These are phyloP conservation scores for Iguana delicatissima DNA, from an alignment of 2,797 vertebrate genomes.

Conservation along the genomic window DNA sequence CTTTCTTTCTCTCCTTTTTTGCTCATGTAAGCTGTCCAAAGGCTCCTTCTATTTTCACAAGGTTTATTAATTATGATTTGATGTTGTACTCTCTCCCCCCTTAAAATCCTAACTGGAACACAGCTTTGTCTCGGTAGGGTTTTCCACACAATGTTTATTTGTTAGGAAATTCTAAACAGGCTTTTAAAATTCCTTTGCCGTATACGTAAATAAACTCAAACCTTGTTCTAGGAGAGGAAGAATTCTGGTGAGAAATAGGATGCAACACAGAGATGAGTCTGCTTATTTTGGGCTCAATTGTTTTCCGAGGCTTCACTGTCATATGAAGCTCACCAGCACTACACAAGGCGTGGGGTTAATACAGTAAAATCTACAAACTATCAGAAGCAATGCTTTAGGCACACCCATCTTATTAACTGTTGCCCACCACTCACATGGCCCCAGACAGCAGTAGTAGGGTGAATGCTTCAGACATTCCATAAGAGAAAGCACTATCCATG, in stretches of 20 bases:
- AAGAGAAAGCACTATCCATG: no score
- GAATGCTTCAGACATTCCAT: no score
- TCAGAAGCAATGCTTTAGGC: no score
- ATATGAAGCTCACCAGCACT: constrained; percentile 18
- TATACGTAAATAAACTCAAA: neutral
- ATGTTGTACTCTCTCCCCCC: neutral
- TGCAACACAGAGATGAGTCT: neutral
- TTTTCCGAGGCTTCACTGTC: neutral
- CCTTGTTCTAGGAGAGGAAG: constrained; percentile 8
- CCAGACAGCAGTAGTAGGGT: no score
- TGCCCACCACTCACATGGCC: no score
- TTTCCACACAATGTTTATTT: no score
- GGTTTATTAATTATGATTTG: constrained; percentile 36
- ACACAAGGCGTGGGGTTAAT: no score
- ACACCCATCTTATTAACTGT: no score
- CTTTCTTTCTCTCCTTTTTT: neutral
- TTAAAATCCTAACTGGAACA: constrained; percentile 23
- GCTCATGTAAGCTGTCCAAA: neutral
- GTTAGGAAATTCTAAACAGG: constrained; percentile 15
- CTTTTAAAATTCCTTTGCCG: constrained; percentile 23
- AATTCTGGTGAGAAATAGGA: neutral
- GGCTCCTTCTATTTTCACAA: constrained; percentile 4
- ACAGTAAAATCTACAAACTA: no score
- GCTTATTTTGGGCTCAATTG: constrained; percentile 9
- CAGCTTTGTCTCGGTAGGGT: neutral